A percentile compares a stretch with the other conserved stretches of the same genome.
Evolutionary conservation across 2,797 vertebrate species (phyloP).

Genomic region (Channallabes apus): DNA sequence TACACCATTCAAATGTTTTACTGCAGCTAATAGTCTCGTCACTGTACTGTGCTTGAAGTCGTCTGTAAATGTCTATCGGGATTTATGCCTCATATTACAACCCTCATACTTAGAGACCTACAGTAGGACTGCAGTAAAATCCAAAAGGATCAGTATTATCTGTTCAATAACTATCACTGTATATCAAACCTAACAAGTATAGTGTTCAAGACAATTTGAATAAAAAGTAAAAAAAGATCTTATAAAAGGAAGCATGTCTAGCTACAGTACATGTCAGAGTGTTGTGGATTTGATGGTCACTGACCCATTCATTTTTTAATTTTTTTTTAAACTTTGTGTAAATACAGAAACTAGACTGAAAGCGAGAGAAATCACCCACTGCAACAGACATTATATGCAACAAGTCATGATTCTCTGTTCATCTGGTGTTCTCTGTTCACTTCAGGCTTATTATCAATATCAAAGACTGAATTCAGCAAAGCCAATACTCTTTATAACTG

Average conservation of each 20-base stretch:
- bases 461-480: neutral
- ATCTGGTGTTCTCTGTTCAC: neutral
- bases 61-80: too few species aligned
- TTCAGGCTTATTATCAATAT: neutral
- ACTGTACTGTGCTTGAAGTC: too few species aligned
- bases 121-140: neutral
- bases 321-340: neutral
- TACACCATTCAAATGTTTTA: too few species aligned
- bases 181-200: neutral
- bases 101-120: neutral
- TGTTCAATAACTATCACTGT: neutral
- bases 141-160: neutral
- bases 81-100: too few species aligned
- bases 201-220: neutral
- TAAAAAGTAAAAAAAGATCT: neutral
- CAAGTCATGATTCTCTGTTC: neutral
- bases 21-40: too few species aligned
- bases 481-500: neutral
- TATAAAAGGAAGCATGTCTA: neutral
- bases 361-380: neutral
- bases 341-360: neutral
- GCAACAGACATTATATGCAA: neutral
- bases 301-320: neutral
- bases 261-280: neutral
- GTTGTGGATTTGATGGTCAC: neutral